Evolutionary conservation across 2,888 invertebrate species (phyloP).

Genomic region (Parnassius mnemosyne): DNA sequence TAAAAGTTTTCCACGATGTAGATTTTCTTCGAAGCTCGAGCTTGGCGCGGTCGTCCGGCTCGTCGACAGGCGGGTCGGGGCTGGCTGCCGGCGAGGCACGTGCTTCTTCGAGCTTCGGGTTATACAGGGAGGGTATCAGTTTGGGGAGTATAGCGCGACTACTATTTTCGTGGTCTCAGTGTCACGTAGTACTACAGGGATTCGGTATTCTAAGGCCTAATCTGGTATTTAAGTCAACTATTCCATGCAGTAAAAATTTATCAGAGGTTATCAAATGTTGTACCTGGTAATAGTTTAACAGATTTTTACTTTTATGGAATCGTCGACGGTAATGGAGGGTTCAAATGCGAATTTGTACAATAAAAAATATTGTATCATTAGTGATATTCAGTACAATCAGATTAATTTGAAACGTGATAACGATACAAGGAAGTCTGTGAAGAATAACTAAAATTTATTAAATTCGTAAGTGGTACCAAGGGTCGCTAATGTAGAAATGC

Average conservation of each 20-base stretch:
- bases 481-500: conserved; percentile 32
- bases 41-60: conserved; percentile 43
- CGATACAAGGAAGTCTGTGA: conserved; percentile 7
- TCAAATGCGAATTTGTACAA: conserved; percentile 4
- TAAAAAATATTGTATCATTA: background rate
- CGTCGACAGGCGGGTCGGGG: conserved; percentile 47
- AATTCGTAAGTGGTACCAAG: conserved; percentile 6
- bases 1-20: conserved; percentile 88
- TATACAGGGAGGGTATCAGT: conserved; percentile 60
- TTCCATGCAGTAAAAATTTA: conserved; percentile 6
- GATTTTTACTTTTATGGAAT: conserved; percentile 14
- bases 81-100: conserved; percentile 37
- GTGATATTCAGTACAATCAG: background rate
- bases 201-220: conserved; percentile 9
- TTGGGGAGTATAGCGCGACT: conserved; percentile 48
- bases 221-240: conserved; percentile 11
- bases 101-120: conserved; percentile 63
- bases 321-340: conserved; percentile 11
- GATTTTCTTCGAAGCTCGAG: conserved; percentile 82
- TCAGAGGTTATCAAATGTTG: no score
- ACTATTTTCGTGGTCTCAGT: conserved; percentile 11
- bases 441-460: conserved; percentile 1
- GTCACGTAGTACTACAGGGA: conserved; percentile 11
- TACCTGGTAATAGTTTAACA: background rate
- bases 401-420: background rate